Evolutionary conservation across 92 coral and sea anemone genomes (phyloP).

Genomic region (Anthopleura xanthogrammica): DNA sequence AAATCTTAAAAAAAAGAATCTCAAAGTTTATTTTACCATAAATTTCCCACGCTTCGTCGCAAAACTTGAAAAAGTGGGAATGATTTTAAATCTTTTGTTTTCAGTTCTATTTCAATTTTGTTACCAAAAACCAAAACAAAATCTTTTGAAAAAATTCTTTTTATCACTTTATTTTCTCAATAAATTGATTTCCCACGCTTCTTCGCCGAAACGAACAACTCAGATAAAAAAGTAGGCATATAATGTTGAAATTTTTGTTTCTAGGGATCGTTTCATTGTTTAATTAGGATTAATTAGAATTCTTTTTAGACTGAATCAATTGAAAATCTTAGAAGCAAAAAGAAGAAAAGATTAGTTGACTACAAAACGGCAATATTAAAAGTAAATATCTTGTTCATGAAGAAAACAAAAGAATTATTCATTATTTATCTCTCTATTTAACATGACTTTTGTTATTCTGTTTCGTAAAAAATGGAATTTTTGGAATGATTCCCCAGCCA

Average conservation of each 20-base stretch:
- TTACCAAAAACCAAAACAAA: no score
- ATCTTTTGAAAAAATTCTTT: no score
- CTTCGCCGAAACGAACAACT: no score
- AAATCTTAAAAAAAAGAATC: neutral
- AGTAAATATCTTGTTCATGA: neutral
- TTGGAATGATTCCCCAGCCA: neutral
- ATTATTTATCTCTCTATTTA: neutral
- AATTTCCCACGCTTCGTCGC: neutral
- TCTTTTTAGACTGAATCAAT: no score
- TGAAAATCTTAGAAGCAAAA: neutral
- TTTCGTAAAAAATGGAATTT: neutral
- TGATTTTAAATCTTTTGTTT: neutral
- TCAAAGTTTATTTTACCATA: no score
- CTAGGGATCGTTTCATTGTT: slow-evolving; percentile 8
- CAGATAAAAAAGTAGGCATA: no score
- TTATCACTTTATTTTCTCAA: no score
- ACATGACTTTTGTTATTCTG: neutral
- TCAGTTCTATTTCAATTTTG: neutral
- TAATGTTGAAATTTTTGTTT: slow-evolving; percentile 6
- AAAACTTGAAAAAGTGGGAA: neutral
- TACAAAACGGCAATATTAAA: neutral
- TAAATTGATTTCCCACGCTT: no score
- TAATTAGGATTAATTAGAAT: neutral
- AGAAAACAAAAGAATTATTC: neutral
- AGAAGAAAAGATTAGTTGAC: neutral